Conservation (phyloP, 2,888 invertebrate genomes). For the Drosophila neoperkinsi region DNA sequence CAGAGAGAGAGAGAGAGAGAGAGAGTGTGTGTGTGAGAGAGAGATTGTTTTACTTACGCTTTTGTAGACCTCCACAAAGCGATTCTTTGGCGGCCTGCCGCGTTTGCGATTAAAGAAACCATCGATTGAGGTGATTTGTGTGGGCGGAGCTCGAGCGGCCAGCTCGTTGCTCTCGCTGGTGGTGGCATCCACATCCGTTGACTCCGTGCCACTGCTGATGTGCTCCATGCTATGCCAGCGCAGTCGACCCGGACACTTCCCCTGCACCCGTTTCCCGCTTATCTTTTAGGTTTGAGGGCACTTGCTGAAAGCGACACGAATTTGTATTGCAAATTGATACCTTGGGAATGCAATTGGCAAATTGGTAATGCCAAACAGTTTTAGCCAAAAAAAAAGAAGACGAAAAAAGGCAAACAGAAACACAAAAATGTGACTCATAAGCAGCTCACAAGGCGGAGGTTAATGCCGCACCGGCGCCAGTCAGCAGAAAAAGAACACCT, state of each 20-base stretch:
- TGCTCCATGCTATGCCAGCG: conserved; percentile 39
- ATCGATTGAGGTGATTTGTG: conserved; percentile 90
- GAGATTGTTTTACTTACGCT: conserved; percentile 87
- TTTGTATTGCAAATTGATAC: conserved; percentile 60
- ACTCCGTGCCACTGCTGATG: conserved; percentile 24
- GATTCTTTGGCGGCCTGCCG: conserved; percentile 98
- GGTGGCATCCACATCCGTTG: conserved; percentile 35
- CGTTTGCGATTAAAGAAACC: conserved; percentile 97
- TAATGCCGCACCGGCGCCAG: conserved; percentile 46
- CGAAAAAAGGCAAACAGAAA: neutral
- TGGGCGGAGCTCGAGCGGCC: conserved; percentile 40
- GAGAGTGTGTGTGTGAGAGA: neutral
- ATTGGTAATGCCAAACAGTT: conserved; percentile 31
- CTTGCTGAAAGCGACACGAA: conserved; percentile 37
- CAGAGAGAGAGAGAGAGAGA: neutral
- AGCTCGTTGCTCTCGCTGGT: conserved; percentile 33
- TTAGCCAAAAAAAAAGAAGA: conserved; percentile 4
- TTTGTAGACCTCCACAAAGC: conserved; percentile 96
- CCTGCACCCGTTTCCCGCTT: conserved; percentile 18
- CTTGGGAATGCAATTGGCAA: conserved; percentile 56
- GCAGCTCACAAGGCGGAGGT: conserved; percentile 10
- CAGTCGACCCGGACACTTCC: neutral
- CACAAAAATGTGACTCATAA: conserved; percentile 35
- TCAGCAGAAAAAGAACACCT: conserved; percentile 43
- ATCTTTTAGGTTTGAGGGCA: conserved; percentile 26